These are phyloP conservation scores for Hemaris fuciformis DNA, from an alignment of 2,888 invertebrate species.

Conservation along the genomic window DNA sequence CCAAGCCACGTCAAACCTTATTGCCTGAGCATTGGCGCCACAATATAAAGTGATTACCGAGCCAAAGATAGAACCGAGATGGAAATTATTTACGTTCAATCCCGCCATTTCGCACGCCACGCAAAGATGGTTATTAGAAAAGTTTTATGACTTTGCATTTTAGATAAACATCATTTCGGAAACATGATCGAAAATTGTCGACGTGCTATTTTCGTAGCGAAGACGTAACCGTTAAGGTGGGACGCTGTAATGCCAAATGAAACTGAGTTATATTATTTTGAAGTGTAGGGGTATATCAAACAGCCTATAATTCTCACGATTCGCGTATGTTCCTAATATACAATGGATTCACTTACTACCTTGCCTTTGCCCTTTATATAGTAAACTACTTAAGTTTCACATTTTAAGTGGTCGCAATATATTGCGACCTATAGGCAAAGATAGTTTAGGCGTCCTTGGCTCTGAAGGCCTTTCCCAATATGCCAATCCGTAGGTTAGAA, in stretches of 20 bases:
- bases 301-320: too few relatives aligned
- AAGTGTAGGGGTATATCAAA: too few relatives aligned
- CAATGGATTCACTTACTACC: too few relatives aligned
- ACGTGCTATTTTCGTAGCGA: conserved; percentile 25
- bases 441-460: too few relatives aligned
- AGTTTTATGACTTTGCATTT: conserved; percentile 71
- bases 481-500: too few relatives aligned
- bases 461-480: too few relatives aligned
- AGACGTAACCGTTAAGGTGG: neutral
- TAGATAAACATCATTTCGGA: conserved; percentile 57
- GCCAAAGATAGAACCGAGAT: conserved; percentile 74
- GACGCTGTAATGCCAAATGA: neutral
- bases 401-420: too few relatives aligned
- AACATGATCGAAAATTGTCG: conserved; percentile 56
- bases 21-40: conserved; percentile 41
- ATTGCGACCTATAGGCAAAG: too few relatives aligned
- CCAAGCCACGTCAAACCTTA: conserved; percentile 57
- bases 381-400: too few relatives aligned
- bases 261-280: neutral
- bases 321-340: too few relatives aligned
- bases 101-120: conserved; percentile 58
- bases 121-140: conserved; percentile 72
- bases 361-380: too few relatives aligned
- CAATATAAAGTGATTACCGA: conserved; percentile 57
- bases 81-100: conserved; percentile 72